Evolutionary conservation across 2,888 invertebrate genomes (phyloP), one percentile per base, ranked within the genome.

Genomic region (Tachina fera): DNA sequence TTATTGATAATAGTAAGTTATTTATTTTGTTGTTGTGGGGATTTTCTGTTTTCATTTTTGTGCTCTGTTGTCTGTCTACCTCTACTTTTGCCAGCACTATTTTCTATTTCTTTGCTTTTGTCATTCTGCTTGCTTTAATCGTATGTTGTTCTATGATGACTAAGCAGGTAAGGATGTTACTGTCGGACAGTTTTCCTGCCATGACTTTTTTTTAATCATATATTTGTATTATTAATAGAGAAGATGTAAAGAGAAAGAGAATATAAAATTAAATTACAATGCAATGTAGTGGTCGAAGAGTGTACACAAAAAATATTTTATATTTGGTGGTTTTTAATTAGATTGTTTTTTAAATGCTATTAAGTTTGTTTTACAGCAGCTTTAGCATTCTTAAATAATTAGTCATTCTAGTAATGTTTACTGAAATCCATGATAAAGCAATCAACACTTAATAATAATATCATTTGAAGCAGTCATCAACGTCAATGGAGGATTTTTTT

Each of bases 1-100:
- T 79, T 79, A 79, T 79, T 79, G 71, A 72, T 79, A 79, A 71
- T 56, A 72, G 47, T 16, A 56, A 72, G 79, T 79, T 71, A 71
- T 65, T 71, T 79, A 47, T 56, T 72, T 65, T 71, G 39, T 43
- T 13, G 31, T 45, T 53, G 39, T 31, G 51, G 22, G 31, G n/a
- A 49, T 22, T 43, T 63, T 56, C 41, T n/a, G 41, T n/a, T 8
- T 31, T 31, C 31, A 31, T 31, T 31, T 31, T 31, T 31, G 31
- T 31, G 2, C 31, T 31, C 31, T 4, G 31, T 31, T 31, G 31
- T 31, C 31, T 31, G 31, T 31, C 11, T 31, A 6, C n/a, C 1
- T 16, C 13, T 47, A 47, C 8, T 63, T 71, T 14, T 22, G 4
- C n/a, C 1, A 11, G 39, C 9, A n/a, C 9, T 67, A 6, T 2